Base-by-base conservation (phyloP, 2,113 vertebrate genomes). In the Prionailurus viverrinus region DNA sequence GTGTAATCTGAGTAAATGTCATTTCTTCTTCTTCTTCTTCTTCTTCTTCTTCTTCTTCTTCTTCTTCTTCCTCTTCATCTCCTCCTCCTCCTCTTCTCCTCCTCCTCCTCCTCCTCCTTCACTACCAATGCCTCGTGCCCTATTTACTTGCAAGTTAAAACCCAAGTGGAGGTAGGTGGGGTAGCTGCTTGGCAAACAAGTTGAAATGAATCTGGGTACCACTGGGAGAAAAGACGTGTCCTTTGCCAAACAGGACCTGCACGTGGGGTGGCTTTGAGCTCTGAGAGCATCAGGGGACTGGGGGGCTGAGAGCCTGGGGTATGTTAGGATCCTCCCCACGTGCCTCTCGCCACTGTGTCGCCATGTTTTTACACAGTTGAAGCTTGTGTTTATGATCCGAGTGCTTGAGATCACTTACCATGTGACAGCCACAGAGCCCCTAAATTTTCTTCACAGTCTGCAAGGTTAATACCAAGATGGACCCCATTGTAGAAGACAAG, bases 131-230 rank as follows among this genome's bases (percentile, higher is more conserved):
- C 73, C 76, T 89, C 87, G 85, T 48, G 12, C 61, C 85, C 21
- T 91, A 21, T 89, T 82, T 94, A n/a, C 85, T 93, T 96, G 85
- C 95, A 98, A 97, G 78, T 73, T 97, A 95, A 98, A 96, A 97
- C 94, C 61, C 29, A 13, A 58, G 36, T 86, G n/a, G 81, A 85
- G 66, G 51, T 91, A 82, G 88, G 39, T 91, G 66, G 81, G 55
- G 39, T 25, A 3, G 33, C 71, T 89, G 27, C 55, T 95, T 91
- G 94, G 76, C 92, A 94, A 95, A 89, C 63, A 92, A 65, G 71
- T 73, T 73, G 89, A 97, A 98, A 96, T 73, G 71, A 93, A 94
- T 96, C 88, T 79, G 55, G 79, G 65, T 69, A 15, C 76, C n/a
- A 2, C 31, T 76, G 84, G 88, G 81, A 91, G 39, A 87, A 73